Evolutionary conservation across 2,888 invertebrate species (phyloP).

Genomic region (Panopea generosa): DNA sequence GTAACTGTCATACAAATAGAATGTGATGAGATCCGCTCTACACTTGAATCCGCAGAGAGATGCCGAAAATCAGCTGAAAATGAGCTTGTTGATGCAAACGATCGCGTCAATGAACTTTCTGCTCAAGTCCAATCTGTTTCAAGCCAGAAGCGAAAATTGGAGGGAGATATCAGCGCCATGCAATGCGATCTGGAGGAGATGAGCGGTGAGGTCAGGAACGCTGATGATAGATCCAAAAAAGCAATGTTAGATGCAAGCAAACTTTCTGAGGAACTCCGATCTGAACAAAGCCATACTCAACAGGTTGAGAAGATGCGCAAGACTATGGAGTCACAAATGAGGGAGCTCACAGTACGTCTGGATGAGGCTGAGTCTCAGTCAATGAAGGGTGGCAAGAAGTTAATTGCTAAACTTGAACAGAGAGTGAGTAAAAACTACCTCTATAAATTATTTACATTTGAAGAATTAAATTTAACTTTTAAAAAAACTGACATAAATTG

Average conservation of each 20-base stretch:
- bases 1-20: conserved; percentile 99
- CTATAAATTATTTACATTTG: background rate
- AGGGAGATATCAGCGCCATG: conserved; percentile 98
- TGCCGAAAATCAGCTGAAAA: conserved; percentile 99
- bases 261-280: conserved; percentile 98
- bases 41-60: conserved; percentile 96
- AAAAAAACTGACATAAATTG: too few relatives aligned
- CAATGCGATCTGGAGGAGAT: conserved; percentile 99
- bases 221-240: conserved; percentile 91
- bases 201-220: conserved; percentile 99
- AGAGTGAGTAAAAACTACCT: conserved; percentile 82
- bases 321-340: conserved; percentile 98
- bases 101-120: conserved; percentile 98
- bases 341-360: conserved; percentile 96
- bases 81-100: conserved; percentile 98
- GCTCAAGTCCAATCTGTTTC: conserved; percentile 97
- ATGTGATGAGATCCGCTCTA: conserved; percentile 98
- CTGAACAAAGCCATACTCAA: conserved; percentile 99
- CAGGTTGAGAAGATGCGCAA: conserved; percentile 99
- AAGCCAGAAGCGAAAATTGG: conserved; percentile 99
- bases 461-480: background rate
- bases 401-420: conserved; percentile 99
- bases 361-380: conserved; percentile 99
- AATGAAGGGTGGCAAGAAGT: conserved; percentile 99
- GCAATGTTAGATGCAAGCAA: conserved; percentile 93